These are phyloP conservation scores for Brachyopa scutellaris DNA, from an alignment of 2,888 invertebrate genomes.

Conservation along the genomic window DNA sequence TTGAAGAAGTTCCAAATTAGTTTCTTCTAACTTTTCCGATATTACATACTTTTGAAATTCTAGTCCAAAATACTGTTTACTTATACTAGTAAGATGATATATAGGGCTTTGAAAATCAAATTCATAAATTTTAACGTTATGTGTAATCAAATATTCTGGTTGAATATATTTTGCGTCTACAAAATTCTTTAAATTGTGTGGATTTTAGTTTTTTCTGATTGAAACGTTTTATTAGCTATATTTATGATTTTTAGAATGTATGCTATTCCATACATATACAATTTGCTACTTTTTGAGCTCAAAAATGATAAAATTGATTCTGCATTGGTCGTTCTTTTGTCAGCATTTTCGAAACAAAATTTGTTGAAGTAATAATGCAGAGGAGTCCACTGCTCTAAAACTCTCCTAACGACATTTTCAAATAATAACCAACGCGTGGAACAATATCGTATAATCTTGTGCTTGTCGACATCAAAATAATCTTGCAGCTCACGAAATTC, in stretches of 20 bases:
- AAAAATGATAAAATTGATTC: too few species aligned
- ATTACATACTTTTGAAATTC: constrained; percentile 1
- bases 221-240: background rate
- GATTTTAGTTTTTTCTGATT: background rate
- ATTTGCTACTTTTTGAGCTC: background rate
- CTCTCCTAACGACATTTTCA: background rate
- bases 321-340: too few species aligned
- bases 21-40: constrained; percentile 6
- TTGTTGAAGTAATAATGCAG: background rate
- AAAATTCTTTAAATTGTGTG: constrained; percentile 5
- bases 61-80: constrained; percentile 3
- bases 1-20: background rate
- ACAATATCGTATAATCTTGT: background rate
- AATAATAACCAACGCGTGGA: background rate
- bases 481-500: constrained; percentile 8
- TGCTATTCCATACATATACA: constrained; percentile 7
- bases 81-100: background rate
- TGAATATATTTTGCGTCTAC: background rate
- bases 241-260: background rate
- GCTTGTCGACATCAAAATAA: background rate
- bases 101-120: background rate
- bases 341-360: too few species aligned
- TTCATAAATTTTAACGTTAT: background rate
- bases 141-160: background rate
- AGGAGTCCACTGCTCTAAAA: too few species aligned